phyloP scores from a whole-genome alignment of 2,797 vertebrate species.

The Neopelma chrysocephalum region DNA sequence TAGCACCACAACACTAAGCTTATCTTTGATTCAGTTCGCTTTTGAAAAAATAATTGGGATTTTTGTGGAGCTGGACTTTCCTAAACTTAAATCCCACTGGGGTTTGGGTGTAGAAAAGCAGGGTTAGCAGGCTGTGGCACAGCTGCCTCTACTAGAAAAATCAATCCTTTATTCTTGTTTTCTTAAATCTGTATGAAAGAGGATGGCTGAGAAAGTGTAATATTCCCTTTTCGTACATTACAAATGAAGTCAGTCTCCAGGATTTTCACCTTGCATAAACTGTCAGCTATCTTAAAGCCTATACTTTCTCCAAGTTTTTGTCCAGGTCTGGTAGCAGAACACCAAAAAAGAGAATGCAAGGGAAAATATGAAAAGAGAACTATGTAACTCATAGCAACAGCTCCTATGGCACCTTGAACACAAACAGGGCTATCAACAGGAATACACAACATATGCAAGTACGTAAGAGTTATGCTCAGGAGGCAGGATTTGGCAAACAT shows the following conservation, averaged over 20 bases:
- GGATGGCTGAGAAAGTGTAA: rapidly evolving
- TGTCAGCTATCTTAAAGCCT: background rate
- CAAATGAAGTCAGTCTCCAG: background rate
- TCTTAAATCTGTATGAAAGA: background rate
- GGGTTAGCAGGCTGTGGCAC: background rate
- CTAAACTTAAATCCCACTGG: background rate
- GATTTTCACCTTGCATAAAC: background rate
- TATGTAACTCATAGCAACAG: rapidly evolving
- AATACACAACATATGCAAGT: background rate
- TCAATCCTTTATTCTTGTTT: background rate
- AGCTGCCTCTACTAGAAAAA: background rate
- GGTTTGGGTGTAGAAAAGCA: background rate
- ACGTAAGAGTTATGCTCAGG: background rate
- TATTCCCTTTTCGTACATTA: background rate
- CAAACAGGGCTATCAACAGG: background rate
- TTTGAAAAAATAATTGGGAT: background rate
- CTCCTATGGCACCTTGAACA: background rate
- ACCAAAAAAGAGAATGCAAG: background rate
- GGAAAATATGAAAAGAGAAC: background rate
- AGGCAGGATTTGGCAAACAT: background rate
- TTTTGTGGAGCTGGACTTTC: background rate
- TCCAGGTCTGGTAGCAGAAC: background rate
- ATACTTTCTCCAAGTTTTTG: background rate
- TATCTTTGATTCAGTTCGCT: background rate
- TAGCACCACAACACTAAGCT: background rate